phyloP scores from a whole-genome alignment of 2,888 invertebrate species.

The Rhagonycha lutea region DNA sequence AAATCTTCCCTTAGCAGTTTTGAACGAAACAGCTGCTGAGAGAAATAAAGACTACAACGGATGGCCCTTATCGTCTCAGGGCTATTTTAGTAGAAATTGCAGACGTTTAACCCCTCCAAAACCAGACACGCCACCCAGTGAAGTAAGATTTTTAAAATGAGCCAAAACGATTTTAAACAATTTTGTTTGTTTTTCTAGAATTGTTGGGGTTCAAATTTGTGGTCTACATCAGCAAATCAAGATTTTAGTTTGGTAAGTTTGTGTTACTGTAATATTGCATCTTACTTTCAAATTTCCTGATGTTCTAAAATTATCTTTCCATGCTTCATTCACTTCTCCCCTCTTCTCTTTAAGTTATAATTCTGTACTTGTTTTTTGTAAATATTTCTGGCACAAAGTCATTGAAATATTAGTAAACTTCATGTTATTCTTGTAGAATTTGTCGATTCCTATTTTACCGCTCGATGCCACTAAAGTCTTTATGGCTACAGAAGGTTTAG shows the following conservation, averaged over 20 bases:
- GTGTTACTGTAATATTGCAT: too few species aligned
- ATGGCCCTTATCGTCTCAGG: slow-evolving; percentile 41
- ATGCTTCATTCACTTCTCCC: background rate
- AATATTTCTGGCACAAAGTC: background rate
- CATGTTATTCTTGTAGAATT: slow-evolving; percentile 36
- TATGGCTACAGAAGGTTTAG: slow-evolving; percentile 45
- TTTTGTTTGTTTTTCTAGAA: slow-evolving; percentile 7
- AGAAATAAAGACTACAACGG: slow-evolving; percentile 23
- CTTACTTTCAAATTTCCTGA: too few species aligned
- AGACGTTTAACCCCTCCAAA: slow-evolving; percentile 51
- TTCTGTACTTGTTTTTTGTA: too few species aligned
- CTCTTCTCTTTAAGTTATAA: too few species aligned
- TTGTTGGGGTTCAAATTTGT: slow-evolving; percentile 11
- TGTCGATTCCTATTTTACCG: slow-evolving; percentile 49
- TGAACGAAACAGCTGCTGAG: slow-evolving; percentile 3
- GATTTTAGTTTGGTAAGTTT: slow-evolving; percentile 26
- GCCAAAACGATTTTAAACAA: background rate
- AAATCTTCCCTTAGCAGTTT: slow-evolving; percentile 40
- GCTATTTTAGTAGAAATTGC: slow-evolving; percentile 21
- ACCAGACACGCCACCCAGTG: slow-evolving; percentile 56
- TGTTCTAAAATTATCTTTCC: too few species aligned
- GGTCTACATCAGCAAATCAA: slow-evolving; percentile 30
- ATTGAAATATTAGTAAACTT: background rate
- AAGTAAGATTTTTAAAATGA: slow-evolving; percentile 43
- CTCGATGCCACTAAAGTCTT: slow-evolving; percentile 47